A percentile compares a stretch with the other conserved stretches of the same genome.
These are phyloP conservation scores for Eutrigla gurnardus DNA, from an alignment of 2,797 vertebrate genomes.

Conservation along the genomic window DNA sequence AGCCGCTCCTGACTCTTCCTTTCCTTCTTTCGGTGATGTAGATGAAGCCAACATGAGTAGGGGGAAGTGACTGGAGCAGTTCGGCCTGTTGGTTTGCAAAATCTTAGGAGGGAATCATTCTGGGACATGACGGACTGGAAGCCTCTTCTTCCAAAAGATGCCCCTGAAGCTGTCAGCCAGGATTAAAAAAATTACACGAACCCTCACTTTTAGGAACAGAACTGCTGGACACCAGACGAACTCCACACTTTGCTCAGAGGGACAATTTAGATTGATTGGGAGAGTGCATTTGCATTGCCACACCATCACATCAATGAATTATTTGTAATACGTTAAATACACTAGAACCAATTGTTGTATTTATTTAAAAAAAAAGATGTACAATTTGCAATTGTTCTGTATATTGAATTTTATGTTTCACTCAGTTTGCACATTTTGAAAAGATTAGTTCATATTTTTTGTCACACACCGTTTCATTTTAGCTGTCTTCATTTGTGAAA, in stretches of 20 bases:
- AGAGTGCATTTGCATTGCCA: neutral
- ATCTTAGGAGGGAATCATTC: neutral
- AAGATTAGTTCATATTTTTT: neutral
- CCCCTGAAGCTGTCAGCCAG: neutral
- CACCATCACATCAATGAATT: neutral
- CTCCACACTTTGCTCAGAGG: conserved; percentile 12
- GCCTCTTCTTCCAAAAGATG: neutral
- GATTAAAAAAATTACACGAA: neutral
- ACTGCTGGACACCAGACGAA: neutral
- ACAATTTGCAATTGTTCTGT: neutral
- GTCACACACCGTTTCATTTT: neutral
- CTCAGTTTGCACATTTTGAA: conserved; percentile 41
- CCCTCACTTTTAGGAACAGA: neutral
- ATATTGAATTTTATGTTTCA: conserved; percentile 3
- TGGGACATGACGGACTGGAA: neutral
- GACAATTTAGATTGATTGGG: conserved; percentile 4
- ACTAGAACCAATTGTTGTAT: conserved; percentile 45
- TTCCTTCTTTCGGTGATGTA: conserved; percentile 37
- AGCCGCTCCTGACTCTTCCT: neutral
- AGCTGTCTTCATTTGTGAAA: conserved; percentile 8
- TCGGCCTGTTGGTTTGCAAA: neutral
- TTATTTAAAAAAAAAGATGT: conserved; percentile 28
- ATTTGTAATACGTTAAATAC: neutral
- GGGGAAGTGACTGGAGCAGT: conserved; percentile 57
- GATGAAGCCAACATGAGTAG: conserved; percentile 78